Evolutionary conservation across 2,888 invertebrate genomes (phyloP).

Genomic region (Acleris emargana): DNA sequence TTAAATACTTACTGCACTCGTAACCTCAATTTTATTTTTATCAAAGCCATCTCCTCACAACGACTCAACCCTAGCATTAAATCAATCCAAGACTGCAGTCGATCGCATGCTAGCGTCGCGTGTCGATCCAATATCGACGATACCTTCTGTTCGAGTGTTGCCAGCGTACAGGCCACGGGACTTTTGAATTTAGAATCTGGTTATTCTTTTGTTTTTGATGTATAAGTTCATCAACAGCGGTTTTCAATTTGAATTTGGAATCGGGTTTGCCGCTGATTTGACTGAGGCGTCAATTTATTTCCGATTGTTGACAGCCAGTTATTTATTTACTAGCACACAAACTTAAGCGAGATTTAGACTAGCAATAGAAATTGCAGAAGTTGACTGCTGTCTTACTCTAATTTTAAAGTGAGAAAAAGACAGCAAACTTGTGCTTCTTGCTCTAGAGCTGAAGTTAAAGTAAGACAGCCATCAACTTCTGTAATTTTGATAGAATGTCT

Average conservation of each 20-base stretch:
- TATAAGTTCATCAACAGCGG: background rate
- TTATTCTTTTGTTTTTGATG: slow-evolving; percentile 1
- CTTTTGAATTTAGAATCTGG: slow-evolving; percentile 15
- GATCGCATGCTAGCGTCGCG: slow-evolving; percentile 49
- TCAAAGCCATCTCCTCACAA: slow-evolving; percentile 39
- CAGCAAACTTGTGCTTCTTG: too few relatives aligned
- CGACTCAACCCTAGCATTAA: slow-evolving; percentile 44
- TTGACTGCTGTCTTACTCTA: too few relatives aligned
- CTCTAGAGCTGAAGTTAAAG: too few relatives aligned
- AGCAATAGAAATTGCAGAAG: too few relatives aligned
- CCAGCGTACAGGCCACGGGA: slow-evolving; percentile 20
- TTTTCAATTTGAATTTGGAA: too few relatives aligned
- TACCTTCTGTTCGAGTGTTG: slow-evolving; percentile 28
- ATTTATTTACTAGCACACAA: too few relatives aligned
- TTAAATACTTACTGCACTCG: background rate
- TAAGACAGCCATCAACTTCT: too few relatives aligned
- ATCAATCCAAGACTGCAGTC: slow-evolving; percentile 59
- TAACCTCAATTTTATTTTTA: background rate
- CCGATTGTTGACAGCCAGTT: too few relatives aligned
- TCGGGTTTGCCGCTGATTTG: background rate
- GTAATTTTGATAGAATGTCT: too few relatives aligned
- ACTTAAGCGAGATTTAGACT: too few relatives aligned
- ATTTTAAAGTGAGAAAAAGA: too few relatives aligned
- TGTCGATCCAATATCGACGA: slow-evolving; percentile 51
- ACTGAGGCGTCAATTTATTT: too few relatives aligned